phyloP scores from a whole-genome alignment of 2,113 vertebrate species.

The Heloderma charlesbogerti region DNA sequence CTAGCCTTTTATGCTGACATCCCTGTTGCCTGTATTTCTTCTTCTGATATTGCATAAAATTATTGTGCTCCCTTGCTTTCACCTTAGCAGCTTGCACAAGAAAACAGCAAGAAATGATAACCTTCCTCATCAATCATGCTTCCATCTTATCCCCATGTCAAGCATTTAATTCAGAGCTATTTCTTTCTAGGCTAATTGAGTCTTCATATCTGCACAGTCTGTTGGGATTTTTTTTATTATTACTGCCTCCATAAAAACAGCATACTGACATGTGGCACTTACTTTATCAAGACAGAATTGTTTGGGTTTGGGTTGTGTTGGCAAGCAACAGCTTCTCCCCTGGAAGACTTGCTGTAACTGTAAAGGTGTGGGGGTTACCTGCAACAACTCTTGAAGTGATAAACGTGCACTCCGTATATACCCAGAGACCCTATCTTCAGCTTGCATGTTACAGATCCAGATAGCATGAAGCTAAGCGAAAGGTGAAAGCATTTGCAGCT shows the following conservation, averaged over 20 bases:
- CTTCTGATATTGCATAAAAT: neutral
- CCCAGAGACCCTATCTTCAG: neutral
- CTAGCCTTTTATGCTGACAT: neutral
- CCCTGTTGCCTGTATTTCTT: neutral
- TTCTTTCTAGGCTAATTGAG: conserved; percentile 15
- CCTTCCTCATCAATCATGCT: conserved; percentile 15
- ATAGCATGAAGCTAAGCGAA: neutral
- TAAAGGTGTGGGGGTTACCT: neutral
- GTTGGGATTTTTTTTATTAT: neutral
- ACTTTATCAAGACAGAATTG: neutral
- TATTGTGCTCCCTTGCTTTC: neutral
- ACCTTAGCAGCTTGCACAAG: neutral
- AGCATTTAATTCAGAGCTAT: neutral
- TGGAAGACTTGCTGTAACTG: neutral
- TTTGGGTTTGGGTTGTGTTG: too few relatives aligned
- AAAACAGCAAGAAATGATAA: conserved; percentile 19
- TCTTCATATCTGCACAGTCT: neutral
- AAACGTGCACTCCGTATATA: neutral
- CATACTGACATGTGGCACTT: neutral
- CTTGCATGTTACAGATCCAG: neutral
- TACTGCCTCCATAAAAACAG: neutral
- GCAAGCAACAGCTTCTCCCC: neutral
- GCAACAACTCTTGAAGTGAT: neutral
- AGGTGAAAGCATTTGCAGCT: neutral
- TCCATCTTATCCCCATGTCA: conserved; percentile 1